These are phyloP conservation scores for Ursus arctos DNA, from an alignment of 2,113 vertebrate species.

Conservation along the genomic window DNA sequence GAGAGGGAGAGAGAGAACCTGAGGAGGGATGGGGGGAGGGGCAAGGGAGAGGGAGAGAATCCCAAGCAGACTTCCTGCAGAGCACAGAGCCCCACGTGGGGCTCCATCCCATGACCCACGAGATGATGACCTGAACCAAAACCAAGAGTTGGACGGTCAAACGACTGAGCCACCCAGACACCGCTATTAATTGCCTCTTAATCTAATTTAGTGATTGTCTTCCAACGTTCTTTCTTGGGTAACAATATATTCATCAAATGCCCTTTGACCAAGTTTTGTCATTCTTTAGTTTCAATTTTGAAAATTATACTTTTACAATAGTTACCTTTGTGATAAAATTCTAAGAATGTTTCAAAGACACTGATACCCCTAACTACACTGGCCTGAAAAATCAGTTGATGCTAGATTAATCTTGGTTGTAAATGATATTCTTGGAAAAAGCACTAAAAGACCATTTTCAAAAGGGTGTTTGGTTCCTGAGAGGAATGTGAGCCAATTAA, in stretches of 20 bases:
- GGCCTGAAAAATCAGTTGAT: neutral
- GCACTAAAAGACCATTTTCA: neutral
- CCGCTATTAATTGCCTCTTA: neutral
- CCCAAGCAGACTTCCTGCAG: neutral
- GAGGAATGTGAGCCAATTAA: constrained; percentile 42
- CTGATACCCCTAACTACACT: neutral
- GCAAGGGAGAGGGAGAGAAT: neutral
- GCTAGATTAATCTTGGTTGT: neutral
- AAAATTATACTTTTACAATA: constrained; percentile 18
- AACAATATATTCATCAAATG: neutral
- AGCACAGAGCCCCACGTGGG: neutral
- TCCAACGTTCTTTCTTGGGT: neutral
- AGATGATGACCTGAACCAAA: neutral
- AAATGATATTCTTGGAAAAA: constrained; percentile 53
- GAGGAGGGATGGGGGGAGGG: no score
- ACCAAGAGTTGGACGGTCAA: neutral
- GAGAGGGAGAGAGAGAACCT: neutral
- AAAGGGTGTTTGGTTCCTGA: constrained; percentile 38
- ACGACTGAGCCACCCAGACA: neutral
- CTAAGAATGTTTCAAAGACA: constrained; percentile 33
- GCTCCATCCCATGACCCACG: neutral
- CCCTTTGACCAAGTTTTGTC: neutral
- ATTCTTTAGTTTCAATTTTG: neutral
- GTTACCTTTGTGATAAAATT: neutral
- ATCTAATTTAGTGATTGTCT: neutral